Percentiles rank a stretch among this genome's conserved stretches.
Evolutionary conservation across 2,113 vertebrate species (phyloP).

Genomic region (Seriola dumerili): DNA sequence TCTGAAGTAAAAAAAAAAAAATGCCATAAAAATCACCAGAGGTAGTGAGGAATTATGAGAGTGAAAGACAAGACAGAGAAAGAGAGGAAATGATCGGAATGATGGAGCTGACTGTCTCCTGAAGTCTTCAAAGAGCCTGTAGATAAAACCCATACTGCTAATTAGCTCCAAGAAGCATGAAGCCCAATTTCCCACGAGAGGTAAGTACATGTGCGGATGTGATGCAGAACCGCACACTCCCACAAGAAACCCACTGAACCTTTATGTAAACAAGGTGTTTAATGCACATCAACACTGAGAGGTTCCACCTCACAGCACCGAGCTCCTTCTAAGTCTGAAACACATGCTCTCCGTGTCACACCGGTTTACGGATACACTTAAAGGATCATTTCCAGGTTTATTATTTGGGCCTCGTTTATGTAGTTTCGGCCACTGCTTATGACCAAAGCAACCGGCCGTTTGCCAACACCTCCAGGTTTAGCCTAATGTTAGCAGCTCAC

Average conservation of each 20-base stretch:
- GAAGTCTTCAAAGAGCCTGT: conserved; percentile 36
- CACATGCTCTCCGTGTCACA: background rate
- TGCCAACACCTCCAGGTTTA: background rate
- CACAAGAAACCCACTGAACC: conserved; percentile 48
- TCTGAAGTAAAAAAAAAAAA: background rate
- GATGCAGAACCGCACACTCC: conserved; percentile 48
- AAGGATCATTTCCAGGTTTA: no score
- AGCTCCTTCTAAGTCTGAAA: conserved; percentile 22
- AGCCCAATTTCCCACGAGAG: conserved; percentile 40
- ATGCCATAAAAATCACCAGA: background rate
- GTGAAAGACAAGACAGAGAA: background rate
- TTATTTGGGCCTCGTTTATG: no score
- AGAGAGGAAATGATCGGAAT: conserved; percentile 1
- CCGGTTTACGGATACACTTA: background rate
- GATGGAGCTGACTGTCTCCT: conserved; percentile 6
- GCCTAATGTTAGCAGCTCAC: background rate
- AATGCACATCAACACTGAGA: conserved; percentile 26
- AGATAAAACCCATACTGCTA: conserved; percentile 22
- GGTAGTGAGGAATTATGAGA: background rate
- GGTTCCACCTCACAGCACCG: conserved; percentile 42
- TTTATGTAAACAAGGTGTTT: conserved; percentile 52
- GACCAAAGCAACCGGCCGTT: no score
- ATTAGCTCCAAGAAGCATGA: conserved; percentile 49
- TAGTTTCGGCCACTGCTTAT: background rate
- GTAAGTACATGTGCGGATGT: conserved; percentile 19